phyloP scores from a whole-genome alignment of 23 tunicate genomes.

The Clavelina lepadiformis region DNA sequence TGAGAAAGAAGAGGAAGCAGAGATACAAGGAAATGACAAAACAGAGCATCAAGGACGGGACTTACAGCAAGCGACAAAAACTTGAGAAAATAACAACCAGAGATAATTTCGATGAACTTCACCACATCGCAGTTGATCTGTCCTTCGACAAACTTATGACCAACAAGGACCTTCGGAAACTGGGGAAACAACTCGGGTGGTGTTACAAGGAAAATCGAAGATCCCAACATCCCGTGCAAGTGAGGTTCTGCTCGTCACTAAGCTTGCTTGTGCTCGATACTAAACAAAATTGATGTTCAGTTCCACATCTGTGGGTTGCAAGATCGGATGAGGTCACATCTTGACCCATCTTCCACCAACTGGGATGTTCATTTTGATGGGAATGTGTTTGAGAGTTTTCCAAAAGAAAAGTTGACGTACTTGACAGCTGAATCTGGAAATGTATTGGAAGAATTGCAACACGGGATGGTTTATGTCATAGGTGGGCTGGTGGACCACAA shows the following conservation, averaged over 20 bases:
- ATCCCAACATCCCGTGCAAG: slow-evolving; percentile 66
- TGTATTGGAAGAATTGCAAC: slow-evolving; percentile 28
- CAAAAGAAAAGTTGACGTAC: slow-evolving; percentile 46
- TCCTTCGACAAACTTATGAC: slow-evolving; percentile 74
- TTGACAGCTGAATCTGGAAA: slow-evolving; percentile 68
- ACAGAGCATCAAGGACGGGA: slow-evolving; percentile 11
- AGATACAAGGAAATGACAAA: slow-evolving; percentile 30
- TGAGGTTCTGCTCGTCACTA: not conserved
- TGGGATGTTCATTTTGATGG: slow-evolving; percentile 90
- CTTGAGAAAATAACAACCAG: slow-evolving; percentile 41
- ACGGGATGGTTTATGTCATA: slow-evolving; percentile 79
- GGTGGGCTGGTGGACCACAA: slow-evolving; percentile 96
- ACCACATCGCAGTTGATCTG: slow-evolving; percentile 75
- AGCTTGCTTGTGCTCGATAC: too few relatives aligned
- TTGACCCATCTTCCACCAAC: slow-evolving; percentile 67
- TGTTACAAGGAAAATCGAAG: slow-evolving; percentile 88
- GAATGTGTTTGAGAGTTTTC: slow-evolving; percentile 13
- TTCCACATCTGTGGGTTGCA: slow-evolving; percentile 73
- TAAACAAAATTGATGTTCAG: slow-evolving; percentile 47
- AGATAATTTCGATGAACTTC: slow-evolving; percentile 41
- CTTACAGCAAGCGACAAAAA: slow-evolving; percentile 9
- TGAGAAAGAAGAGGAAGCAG: slow-evolving; percentile 51
- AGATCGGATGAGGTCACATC: slow-evolving; percentile 22
- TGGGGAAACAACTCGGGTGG: slow-evolving; percentile 82
- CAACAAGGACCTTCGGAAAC: slow-evolving; percentile 60